Base-by-base conservation (phyloP, 2,797 vertebrate genomes). In the Siniperca undulata region DNA sequence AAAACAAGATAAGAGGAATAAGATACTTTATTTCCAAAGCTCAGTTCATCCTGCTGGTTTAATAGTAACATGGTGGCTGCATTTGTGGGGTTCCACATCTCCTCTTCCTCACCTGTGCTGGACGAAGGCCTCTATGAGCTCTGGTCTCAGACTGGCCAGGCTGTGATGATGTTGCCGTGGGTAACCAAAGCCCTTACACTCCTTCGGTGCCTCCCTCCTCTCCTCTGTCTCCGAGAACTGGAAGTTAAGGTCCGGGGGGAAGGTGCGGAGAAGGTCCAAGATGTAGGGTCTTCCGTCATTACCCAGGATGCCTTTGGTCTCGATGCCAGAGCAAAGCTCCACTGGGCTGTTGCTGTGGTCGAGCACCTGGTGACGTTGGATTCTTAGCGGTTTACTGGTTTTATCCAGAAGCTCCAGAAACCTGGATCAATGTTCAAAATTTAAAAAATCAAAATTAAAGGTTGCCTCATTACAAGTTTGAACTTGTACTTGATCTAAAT, bases 221-320 rank as follows among this genome's bases (percentile, higher is more conserved):
- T 94, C 96, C 19, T 96, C 94, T 5, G 14, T 66, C 48, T 77
- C 84, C 30, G 97, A 90, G 0, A 97, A 95, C 84, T 97, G 93
- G 87, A 98, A 99, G 92, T 98, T 99, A 22, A 97, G 96, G 84
- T 99, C 98, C 0, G 97, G 97, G 0, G 98, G 98, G 84, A 98
- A 99, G 64, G 98, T 98, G 36, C 97, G 96, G 30, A 99, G 95
- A 78, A 99, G 94, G 92, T 99, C 98, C 55, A 99, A 91, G 90
- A 99, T 96, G 91, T 99, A 99, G 81, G 96, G 94, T 40, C 98
- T 97, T 7, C 97, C 96, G 0, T 99, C 98, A 0, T 99, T 99
- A 86, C 98, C 98, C 22, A 99, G 94, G 85, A 99, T 98, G 89
- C 98, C 98, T 90, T 99, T 98, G 92, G 98, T 98, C 85, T 98